Evolutionary conservation across 2,797 vertebrate species (phyloP).

Genomic region (Dendrocincla fuliginosa): DNA sequence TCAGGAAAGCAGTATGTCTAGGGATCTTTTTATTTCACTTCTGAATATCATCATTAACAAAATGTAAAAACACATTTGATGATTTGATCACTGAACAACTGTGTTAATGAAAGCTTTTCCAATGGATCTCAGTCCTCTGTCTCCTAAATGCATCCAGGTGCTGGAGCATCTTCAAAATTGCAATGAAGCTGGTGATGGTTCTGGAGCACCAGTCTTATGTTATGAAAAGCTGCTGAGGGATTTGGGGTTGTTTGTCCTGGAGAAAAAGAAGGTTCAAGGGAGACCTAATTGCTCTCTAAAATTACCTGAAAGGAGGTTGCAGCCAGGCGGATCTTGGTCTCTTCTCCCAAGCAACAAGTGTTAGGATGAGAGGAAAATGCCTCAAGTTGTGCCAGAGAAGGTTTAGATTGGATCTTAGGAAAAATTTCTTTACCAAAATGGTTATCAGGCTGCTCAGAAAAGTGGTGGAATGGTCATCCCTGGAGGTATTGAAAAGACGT

Average conservation of each 20-base stretch:
- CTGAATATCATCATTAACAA: neutral
- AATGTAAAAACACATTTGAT: neutral
- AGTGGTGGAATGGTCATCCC: neutral
- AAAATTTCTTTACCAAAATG: neutral
- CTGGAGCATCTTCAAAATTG: neutral
- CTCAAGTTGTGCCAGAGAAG: neutral
- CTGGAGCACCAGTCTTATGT: neutral
- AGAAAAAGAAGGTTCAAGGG: neutral
- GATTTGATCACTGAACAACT: neutral
- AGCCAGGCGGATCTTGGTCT: fast-evolving
- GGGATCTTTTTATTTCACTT: neutral
- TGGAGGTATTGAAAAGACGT: neutral
- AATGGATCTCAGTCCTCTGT: neutral
- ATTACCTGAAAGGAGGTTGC: neutral
- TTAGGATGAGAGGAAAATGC: neutral
- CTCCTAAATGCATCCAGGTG: neutral
- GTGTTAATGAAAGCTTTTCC: neutral
- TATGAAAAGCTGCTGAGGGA: neutral
- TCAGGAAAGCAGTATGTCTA: neutral
- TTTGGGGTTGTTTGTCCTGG: neutral
- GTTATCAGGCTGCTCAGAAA: neutral
- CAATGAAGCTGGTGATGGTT: neutral
- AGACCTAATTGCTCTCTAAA: neutral
- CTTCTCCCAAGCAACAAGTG: neutral
- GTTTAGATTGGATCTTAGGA: neutral